Percentiles rank a stretch among this genome's conserved stretches.
Evolutionary conservation across 2,888 invertebrate species (phyloP).

Genomic region (Apeira syringaria): DNA sequence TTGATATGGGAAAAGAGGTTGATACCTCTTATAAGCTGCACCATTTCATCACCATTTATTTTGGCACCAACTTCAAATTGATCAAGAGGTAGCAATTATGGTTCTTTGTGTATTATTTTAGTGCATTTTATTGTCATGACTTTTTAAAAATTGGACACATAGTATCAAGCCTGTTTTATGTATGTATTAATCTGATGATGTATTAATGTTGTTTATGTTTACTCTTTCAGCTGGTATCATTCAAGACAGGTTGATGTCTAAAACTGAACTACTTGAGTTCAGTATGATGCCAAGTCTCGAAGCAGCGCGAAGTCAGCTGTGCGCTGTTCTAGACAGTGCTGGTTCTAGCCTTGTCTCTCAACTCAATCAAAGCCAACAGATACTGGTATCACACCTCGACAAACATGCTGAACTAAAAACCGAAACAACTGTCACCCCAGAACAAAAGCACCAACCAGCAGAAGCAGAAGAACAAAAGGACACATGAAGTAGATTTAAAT

Average conservation of each 20-base stretch:
- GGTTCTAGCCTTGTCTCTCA: slow-evolving; percentile 86
- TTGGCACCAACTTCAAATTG: no score
- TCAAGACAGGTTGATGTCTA: slow-evolving; percentile 86
- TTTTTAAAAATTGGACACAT: no score
- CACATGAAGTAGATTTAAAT: slow-evolving; percentile 31
- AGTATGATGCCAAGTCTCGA: slow-evolving; percentile 86
- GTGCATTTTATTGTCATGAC: no score
- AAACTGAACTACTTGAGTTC: slow-evolving; percentile 87
- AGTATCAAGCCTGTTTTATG: no score
- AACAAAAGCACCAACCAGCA: slow-evolving; percentile 15
- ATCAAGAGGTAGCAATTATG: no score
- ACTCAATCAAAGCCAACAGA: slow-evolving; percentile 87
- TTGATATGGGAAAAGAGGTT: no score
- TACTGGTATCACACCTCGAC: slow-evolving; percentile 86
- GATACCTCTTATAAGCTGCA: no score
- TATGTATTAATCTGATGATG: no score
- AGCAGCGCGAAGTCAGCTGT: slow-evolving; percentile 86
- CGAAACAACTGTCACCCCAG: slow-evolving; percentile 22
- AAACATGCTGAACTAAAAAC: slow-evolving; percentile 75
- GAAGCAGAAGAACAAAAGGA: slow-evolving; percentile 36
- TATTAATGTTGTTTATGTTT: no score
- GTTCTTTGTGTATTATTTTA: no score
- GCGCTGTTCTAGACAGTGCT: slow-evolving; percentile 86
- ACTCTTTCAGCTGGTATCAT: slow-evolving; percentile 86
- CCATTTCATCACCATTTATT: no score